Evolutionary conservation across 2,113 vertebrate genomes (phyloP).

Genomic region (Brevimyrus niger): DNA sequence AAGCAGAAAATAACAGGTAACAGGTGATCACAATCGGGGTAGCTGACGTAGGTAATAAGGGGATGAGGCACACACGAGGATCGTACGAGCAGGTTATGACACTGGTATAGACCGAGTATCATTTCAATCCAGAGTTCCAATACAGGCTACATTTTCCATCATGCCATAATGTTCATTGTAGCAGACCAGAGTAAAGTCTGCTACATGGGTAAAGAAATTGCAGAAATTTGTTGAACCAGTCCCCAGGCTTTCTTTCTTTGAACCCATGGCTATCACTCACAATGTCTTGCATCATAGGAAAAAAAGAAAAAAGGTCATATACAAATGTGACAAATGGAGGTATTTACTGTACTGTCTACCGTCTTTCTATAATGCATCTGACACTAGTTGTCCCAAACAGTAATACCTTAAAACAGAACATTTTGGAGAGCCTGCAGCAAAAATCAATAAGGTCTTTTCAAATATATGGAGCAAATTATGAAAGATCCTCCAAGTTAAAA

Average conservation of each 20-base stretch:
- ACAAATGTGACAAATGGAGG: background rate
- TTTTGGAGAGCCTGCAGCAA: background rate
- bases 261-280: background rate
- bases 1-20: too few species aligned
- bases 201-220: background rate
- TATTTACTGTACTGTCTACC: background rate
- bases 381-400: background rate
- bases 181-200: background rate
- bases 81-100: too few species aligned
- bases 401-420: background rate
- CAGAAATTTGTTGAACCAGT: background rate
- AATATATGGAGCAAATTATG: conserved; percentile 42
- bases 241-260: background rate
- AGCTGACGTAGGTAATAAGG: too few species aligned
- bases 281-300: background rate
- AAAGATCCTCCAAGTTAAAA: conserved; percentile 54
- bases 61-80: too few species aligned
- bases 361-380: background rate
- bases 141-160: background rate
- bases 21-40: too few species aligned
- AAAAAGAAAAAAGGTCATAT: background rate
- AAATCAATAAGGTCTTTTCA: conserved; percentile 34
- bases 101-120: background rate
- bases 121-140: background rate
- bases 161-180: background rate